Evolutionary conservation across 1,140 invertebrate genomes (phyloP).

Genomic region (Leptopilina clavipes): DNA sequence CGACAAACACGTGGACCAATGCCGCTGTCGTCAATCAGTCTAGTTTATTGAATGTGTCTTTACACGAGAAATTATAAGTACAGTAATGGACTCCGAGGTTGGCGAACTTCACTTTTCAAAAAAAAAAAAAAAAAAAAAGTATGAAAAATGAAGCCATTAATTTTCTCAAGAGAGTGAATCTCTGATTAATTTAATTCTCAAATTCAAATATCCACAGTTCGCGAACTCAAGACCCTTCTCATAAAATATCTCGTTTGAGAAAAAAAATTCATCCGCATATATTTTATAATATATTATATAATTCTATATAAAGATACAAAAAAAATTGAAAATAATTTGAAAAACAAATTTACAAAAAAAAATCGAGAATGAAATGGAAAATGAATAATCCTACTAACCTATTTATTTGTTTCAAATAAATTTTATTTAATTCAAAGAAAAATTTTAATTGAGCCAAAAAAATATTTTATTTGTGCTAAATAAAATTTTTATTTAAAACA

Average conservation of each 20-base stretch:
- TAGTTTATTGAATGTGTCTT: conserved; percentile 28
- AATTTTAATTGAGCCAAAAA: no score
- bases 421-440: no score
- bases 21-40: conserved; percentile 89
- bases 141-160: neutral
- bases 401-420: no score
- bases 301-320: no score
- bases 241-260: neutral
- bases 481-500: no score
- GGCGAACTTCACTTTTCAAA: neutral
- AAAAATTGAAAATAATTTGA: no score
- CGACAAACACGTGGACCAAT: conserved; percentile 83
- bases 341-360: no score
- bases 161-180: neutral
- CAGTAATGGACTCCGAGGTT: conserved; percentile 10
- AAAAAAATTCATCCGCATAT: neutral
- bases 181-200: neutral
- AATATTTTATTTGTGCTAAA: no score
- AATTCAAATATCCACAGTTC: neutral
- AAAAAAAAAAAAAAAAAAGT: neutral
- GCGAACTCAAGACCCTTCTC: neutral
- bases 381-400: no score
- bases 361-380: no score
- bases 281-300: no score
- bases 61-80: conserved; percentile 18